These are phyloP conservation scores for Lepidurus arcticus DNA, from an alignment of 1,140 invertebrate genomes.

Conservation along the genomic window DNA sequence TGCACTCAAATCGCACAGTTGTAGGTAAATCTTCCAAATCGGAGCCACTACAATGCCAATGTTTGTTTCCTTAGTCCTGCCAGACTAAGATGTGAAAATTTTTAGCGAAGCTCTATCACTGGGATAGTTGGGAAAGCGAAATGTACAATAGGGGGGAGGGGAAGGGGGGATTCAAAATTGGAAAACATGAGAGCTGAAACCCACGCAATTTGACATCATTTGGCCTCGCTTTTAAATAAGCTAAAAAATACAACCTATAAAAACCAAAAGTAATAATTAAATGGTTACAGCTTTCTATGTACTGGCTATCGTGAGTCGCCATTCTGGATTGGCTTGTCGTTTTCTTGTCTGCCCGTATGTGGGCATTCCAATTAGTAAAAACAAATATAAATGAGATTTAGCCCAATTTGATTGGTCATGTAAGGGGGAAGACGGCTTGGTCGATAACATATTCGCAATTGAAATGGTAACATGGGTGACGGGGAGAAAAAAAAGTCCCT, in stretches of 20 bases:
- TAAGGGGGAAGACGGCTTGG: conserved; percentile 17
- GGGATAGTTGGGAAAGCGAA: conserved; percentile 4
- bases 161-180: not conserved
- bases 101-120: conserved; percentile 12
- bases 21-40: not conserved
- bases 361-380: not conserved
- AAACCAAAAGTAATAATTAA: conserved; percentile 1
- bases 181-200: conserved; percentile 3
- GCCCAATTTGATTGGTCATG: conserved; percentile 18
- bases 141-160: not conserved
- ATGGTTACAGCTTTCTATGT: not conserved
- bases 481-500: not conserved
- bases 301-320: conserved; percentile 14
- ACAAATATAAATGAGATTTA: not conserved
- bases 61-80: not conserved
- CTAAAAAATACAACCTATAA: not conserved
- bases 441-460: conserved; percentile 14
- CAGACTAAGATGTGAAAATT: not conserved
- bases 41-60: conserved; percentile 3
- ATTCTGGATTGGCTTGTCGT: conserved; percentile 15
- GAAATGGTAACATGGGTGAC: not conserved
- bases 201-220: conserved; percentile 15
- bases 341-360: not conserved
- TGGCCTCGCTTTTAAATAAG: conserved; percentile 11
- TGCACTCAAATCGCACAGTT: conserved; percentile 13